Conservation (phyloP, 2,797 vertebrate species). For the Platyrinchus mystaceus region DNA sequence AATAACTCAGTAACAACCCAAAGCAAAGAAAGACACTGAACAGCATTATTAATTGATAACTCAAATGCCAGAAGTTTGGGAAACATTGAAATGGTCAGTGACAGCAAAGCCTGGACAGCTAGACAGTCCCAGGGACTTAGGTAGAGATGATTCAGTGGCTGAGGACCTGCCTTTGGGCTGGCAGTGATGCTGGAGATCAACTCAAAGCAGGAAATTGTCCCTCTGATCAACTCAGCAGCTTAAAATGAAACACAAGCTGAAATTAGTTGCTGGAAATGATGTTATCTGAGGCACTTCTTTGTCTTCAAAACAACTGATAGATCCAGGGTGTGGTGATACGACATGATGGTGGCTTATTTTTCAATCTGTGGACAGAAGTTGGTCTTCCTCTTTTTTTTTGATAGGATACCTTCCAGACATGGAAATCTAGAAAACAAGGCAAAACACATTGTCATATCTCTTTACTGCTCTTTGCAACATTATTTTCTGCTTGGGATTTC, state of each 20-base stretch:
- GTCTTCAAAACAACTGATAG: neutral
- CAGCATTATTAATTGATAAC: neutral
- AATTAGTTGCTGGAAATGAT: neutral
- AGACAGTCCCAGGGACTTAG: neutral
- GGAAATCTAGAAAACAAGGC: conserved; percentile 36
- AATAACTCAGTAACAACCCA: neutral
- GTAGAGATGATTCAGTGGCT: neutral
- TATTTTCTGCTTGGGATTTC: conserved; percentile 14
- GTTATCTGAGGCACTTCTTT: neutral
- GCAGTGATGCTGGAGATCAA: neutral
- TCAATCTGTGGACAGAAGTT: neutral
- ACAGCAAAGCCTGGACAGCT: neutral
- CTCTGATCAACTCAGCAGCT: neutral
- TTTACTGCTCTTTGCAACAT: neutral
- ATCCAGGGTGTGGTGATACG: neutral
- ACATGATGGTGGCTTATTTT: neutral
- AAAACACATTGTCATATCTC: neutral
- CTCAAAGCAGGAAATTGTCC: neutral
- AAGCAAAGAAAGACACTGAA: neutral
- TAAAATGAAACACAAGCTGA: neutral
- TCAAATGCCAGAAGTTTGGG: neutral
- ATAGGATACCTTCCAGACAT: neutral
- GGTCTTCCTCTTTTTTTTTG: neutral
- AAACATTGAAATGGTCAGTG: neutral
- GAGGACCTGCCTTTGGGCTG: neutral